A percentile compares a stretch with the other conserved stretches of the same genome.
phyloP scores from a whole-genome alignment of 2,113 vertebrate species.

The Platysteira castanea region DNA sequence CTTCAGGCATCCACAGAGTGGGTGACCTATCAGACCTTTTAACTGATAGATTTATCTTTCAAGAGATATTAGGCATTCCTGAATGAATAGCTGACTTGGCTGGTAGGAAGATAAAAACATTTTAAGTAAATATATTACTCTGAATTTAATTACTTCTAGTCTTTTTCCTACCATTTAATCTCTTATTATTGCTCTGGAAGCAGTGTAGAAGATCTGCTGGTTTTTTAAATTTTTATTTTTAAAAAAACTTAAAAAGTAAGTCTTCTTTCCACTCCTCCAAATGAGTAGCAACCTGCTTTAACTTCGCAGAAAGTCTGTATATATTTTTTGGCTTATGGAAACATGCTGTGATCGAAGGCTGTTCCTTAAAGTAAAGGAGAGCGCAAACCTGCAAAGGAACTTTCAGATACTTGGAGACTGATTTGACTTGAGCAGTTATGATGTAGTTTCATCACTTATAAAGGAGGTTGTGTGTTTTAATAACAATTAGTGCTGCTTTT shows the following conservation, averaged over 20 bases:
- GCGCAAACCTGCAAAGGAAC: not conserved
- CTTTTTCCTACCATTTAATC: not conserved
- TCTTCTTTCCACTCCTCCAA: not conserved
- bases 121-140: not conserved
- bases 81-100: not conserved
- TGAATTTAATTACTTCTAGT: not conserved
- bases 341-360: not conserved
- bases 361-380: not conserved
- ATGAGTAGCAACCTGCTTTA: not conserved
- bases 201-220: not conserved
- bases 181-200: not conserved
- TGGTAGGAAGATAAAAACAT: not conserved
- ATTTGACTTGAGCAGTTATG: not conserved
- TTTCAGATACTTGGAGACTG: not conserved
- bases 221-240: not conserved
- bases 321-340: not conserved
- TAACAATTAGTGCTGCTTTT: not conserved
- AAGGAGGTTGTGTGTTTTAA: not conserved
- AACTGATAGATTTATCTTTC: not conserved
- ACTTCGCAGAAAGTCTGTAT: not conserved
- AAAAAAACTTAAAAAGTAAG: not conserved
- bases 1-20: not conserved
- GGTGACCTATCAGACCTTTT: not conserved
- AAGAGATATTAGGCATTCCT: not conserved
- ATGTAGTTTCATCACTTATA: not conserved